Conservation (phyloP, 1,140 invertebrate genomes). For the Aleiodes sp. region DNA sequence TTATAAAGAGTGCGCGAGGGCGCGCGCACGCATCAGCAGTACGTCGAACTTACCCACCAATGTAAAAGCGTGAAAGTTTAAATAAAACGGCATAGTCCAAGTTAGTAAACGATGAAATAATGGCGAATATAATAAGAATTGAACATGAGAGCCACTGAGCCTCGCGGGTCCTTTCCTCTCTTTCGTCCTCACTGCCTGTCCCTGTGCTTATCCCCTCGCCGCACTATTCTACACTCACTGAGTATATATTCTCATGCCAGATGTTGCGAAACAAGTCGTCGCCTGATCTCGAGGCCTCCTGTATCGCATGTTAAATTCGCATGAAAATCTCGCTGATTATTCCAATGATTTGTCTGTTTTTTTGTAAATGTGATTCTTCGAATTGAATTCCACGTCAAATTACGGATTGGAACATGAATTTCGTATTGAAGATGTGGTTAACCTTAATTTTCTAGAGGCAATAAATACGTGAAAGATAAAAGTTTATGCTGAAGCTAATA, state of each 20-base stretch:
- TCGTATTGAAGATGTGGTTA: no score
- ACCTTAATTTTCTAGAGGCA: no score
- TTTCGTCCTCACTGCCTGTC: not conserved
- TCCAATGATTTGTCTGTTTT: not conserved
- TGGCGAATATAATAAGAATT: not conserved
- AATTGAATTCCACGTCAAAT: no score
- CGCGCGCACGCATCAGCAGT: not conserved
- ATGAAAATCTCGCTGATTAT: slow-evolving; percentile 1
- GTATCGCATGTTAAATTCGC: not conserved
- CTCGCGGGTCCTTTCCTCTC: not conserved
- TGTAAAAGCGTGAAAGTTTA: not conserved
- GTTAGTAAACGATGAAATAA: not conserved
- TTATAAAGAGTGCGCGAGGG: not conserved
- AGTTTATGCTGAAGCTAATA: not conserved
- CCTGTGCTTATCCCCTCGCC: not conserved
- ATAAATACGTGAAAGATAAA: not conserved
- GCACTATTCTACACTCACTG: not conserved
- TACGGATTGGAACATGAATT: no score
- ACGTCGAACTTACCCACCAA: not conserved
- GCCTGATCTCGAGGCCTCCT: slow-evolving; percentile 4
- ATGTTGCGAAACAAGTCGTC: slow-evolving; percentile 13
- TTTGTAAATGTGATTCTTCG: not conserved
- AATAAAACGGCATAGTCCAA: not conserved
- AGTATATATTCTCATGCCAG: slow-evolving; percentile 7
- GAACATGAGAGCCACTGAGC: slow-evolving; percentile 4